Evolutionary conservation across 2,888 invertebrate species (phyloP).

Genomic region (Odontocolon sp.): DNA sequence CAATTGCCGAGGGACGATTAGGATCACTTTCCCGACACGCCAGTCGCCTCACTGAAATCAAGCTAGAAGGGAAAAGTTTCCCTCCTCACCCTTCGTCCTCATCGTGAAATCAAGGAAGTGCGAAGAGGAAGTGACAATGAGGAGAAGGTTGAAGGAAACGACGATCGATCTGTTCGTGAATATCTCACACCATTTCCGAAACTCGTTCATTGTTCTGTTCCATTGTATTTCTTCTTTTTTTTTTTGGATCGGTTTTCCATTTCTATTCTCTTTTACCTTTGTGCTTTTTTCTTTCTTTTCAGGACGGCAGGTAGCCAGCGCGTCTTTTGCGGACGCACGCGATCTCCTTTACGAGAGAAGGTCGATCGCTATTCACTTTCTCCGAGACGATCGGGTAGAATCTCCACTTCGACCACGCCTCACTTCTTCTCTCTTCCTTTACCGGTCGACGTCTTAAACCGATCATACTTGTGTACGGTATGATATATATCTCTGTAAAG

Average conservation of each 20-base stretch:
- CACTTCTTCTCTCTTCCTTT: constrained; percentile 9
- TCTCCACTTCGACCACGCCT: constrained; percentile 59
- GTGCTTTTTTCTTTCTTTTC: neutral
- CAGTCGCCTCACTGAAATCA: constrained; percentile 32
- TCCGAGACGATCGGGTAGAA: constrained; percentile 61
- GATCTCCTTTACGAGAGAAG: constrained; percentile 59
- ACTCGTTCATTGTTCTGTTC: constrained; percentile 34
- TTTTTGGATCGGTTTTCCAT: neutral
- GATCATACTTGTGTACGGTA: too few species aligned
- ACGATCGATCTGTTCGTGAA: constrained; percentile 24
- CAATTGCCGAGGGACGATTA: constrained; percentile 63
- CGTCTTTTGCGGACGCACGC: constrained; percentile 19
- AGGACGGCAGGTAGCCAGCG: neutral
- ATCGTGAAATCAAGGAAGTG: neutral
- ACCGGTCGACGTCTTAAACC: neutral
- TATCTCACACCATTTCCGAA: constrained; percentile 31
- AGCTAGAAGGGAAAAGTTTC: too few species aligned
- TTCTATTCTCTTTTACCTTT: neutral
- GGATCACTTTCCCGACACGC: constrained; percentile 70
- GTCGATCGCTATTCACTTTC: constrained; percentile 74
- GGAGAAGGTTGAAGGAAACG: constrained; percentile 8
- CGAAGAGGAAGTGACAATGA: constrained; percentile 26
- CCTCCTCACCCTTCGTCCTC: too few species aligned
- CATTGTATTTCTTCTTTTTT: constrained; percentile 41
- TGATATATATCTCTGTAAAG: too few species aligned